Base-by-base conservation (phyloP, 1,140 invertebrate species). In the Babylonia areolata region DNA sequence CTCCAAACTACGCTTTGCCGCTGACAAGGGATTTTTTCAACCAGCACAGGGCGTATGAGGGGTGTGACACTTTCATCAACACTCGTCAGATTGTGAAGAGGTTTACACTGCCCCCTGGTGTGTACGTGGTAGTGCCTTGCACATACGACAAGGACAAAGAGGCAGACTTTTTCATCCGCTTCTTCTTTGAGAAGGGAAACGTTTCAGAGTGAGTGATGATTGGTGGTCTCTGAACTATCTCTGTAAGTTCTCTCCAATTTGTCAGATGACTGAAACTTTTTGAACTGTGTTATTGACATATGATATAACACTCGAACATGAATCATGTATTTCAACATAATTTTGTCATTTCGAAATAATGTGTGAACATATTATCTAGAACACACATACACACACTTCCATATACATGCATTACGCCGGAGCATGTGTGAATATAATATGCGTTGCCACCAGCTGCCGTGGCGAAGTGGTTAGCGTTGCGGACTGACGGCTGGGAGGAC, bases 61-160 rank as follows among this genome's bases (percentile, higher is more conserved):
- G 97, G 58, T 97, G 97, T 33, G 97, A 97, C 28, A 97, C 97
- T 17, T 99, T 99, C 94, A 98, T 99, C 89, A 99, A 99, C 93
- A 95, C 96, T 17, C 94, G 96, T 89, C 96, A 97, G 94, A 96
- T 97, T 46, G 94, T 95, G 5, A 97, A 96, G 51, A 96, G 97
- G 93, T 96, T 97, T 93, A 96, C 96, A 33, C 94, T 97, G 86
- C 96, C 96, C 46, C 96, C 97, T 31, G 97, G 97, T 5, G 96
- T 97, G 92, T 97, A 97, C 93, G 96, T 97, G 71, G 95, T 97
- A n/a, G 96, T 97, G 80, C 97, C 97, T 54, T 96, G 97, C 94
- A 96, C 96, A 23, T 99, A 98, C 94, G 98, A 99, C 87, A 97
- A 97, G 0, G 97, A 98, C 90, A 97, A 99, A 91, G 98, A 99